A percentile compares a stretch with the other conserved stretches of the same genome.
Conservation (phyloP, 2,113 vertebrate species). For the Tenebrosternarchus preto region DNA sequence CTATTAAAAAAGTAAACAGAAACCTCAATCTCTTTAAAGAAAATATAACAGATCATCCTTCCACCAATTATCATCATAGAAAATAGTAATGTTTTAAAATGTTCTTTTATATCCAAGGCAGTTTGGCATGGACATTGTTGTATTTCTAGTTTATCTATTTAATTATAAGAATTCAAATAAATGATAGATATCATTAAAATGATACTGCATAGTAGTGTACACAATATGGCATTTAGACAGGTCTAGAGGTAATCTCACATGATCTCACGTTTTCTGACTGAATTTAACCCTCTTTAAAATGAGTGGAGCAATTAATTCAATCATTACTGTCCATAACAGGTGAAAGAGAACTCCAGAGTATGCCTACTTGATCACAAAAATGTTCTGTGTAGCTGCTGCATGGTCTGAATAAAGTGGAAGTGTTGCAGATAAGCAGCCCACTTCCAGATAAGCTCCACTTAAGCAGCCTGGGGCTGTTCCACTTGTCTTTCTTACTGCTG, state of each 20-base stretch:
- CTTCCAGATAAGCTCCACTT: too few relatives aligned
- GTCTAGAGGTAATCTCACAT: background rate
- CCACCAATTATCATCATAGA: conserved; percentile 73
- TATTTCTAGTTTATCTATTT: conserved; percentile 65
- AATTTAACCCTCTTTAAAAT: too few relatives aligned
- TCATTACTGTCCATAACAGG: background rate
- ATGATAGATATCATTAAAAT: conserved; percentile 52
- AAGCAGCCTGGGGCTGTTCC: background rate
- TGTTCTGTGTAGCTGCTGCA: too few relatives aligned
- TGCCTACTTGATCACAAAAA: too few relatives aligned
- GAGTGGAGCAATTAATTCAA: background rate
- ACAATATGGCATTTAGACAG: background rate
- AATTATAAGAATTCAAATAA: conserved; percentile 62
- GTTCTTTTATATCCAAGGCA: conserved; percentile 73
- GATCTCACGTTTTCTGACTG: background rate
- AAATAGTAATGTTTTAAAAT: conserved; percentile 75
- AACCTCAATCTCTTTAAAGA: conserved; percentile 55
- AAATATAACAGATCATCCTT: conserved; percentile 70
- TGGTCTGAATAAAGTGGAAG: too few relatives aligned
- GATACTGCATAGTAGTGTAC: conserved; percentile 47
- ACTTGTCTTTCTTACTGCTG: background rate
- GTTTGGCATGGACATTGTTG: conserved; percentile 74
- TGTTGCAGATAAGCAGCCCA: too few relatives aligned
- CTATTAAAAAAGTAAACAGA: conserved; percentile 69
- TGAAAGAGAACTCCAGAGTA: background rate